Evolutionary conservation across 2,888 invertebrate species (phyloP).

Genomic region (Lissonota sp.): DNA sequence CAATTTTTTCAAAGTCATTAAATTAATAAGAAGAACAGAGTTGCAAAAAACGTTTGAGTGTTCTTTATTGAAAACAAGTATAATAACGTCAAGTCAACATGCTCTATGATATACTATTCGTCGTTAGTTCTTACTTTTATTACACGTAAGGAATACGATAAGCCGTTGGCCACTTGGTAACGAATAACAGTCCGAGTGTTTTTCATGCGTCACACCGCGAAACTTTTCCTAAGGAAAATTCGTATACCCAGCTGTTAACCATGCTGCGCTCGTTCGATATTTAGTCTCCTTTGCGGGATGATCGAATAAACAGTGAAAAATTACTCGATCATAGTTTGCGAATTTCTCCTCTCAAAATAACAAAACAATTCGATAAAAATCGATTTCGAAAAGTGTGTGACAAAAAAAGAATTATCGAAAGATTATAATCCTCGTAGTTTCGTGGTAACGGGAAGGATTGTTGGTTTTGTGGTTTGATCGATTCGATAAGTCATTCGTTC

Average conservation of each 20-base stretch:
- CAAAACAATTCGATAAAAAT: not conserved
- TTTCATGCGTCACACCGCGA: constrained; percentile 28
- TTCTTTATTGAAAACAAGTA: not conserved
- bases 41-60: too few relatives aligned
- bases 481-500: constrained; percentile 17
- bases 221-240: constrained; percentile 34
- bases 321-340: not conserved
- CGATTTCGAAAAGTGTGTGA: not conserved
- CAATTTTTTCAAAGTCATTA: too few relatives aligned
- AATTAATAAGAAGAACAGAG: too few relatives aligned
- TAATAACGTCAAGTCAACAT: constrained; percentile 2
- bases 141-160: not conserved
- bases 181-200: constrained; percentile 16
- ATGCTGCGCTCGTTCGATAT: not conserved
- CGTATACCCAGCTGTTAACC: constrained; percentile 17
- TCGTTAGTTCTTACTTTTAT: constrained; percentile 1
- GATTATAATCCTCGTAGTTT: constrained; percentile 16
- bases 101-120: constrained; percentile 4
- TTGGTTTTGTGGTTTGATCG: constrained; percentile 51
- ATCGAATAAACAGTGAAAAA: constrained; percentile 14
- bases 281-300: constrained; percentile 33
- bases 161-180: constrained; percentile 9
- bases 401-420: not conserved
- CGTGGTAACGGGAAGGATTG: constrained; percentile 28
- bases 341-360: not conserved